phyloP scores from a whole-genome alignment of 2,888 invertebrate genomes.

The Busseola fusca region DNA sequence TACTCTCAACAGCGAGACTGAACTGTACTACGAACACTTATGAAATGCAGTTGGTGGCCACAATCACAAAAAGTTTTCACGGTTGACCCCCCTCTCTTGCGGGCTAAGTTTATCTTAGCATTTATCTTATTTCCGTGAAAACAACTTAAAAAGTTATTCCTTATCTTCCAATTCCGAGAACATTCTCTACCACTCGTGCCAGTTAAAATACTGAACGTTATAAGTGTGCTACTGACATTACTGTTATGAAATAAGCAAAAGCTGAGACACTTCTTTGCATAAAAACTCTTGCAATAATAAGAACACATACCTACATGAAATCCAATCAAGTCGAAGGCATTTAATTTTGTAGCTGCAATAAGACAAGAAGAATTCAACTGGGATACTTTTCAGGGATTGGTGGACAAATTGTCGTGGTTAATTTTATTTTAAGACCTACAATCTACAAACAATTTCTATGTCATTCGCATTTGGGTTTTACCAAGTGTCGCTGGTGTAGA shows the following conservation, averaged over 20 bases:
- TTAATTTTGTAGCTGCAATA: slow-evolving; percentile 22
- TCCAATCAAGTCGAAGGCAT: slow-evolving; percentile 17
- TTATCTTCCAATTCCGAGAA: slow-evolving; percentile 80
- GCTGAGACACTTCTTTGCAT: slow-evolving; percentile 2
- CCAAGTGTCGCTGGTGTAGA: slow-evolving; percentile 58
- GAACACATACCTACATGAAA: slow-evolving; percentile 7
- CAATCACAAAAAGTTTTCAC: slow-evolving; percentile 72
- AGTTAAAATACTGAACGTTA: slow-evolving; percentile 57
- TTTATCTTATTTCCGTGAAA: slow-evolving; percentile 85
- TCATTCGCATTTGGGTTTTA: slow-evolving; percentile 47
- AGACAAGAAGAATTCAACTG: slow-evolving; percentile 22
- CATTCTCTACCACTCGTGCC: slow-evolving; percentile 62
- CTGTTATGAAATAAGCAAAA: slow-evolving; percentile 39
- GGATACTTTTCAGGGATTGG: slow-evolving; percentile 18
- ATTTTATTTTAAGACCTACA: slow-evolving; percentile 46
- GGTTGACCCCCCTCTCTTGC: slow-evolving; percentile 68
- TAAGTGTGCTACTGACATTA: slow-evolving; percentile 41
- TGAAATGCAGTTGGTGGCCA: slow-evolving; percentile 56
- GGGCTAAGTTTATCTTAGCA: slow-evolving; percentile 77
- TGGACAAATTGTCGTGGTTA: slow-evolving; percentile 20
- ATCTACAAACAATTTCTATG: slow-evolving; percentile 40
- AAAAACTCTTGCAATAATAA: slow-evolving; percentile 5
- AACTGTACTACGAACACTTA: slow-evolving; percentile 42
- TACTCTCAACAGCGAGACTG: slow-evolving; percentile 7
- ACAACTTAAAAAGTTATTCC: slow-evolving; percentile 73